Conservation (phyloP, 2,113 vertebrate species). For the Forbesichthys papilliferus region DNA sequence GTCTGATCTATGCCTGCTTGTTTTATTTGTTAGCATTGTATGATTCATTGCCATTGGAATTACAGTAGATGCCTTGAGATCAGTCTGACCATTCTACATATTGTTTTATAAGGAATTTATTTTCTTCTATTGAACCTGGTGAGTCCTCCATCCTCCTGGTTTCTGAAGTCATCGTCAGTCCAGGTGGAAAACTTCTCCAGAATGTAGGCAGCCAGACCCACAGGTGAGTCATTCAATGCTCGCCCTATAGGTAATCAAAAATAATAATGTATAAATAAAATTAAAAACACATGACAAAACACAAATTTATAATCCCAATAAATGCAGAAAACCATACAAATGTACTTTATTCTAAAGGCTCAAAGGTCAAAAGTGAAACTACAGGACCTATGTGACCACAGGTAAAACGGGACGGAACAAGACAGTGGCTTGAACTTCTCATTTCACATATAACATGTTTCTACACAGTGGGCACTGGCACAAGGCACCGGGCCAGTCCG, state of each 20-base stretch:
- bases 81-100: background rate
- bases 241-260: constrained; percentile 68
- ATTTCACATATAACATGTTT: no score
- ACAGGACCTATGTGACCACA: no score
- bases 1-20: no score
- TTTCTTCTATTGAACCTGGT: constrained; percentile 56
- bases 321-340: background rate
- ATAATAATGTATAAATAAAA: background rate
- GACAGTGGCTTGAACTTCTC: no score
- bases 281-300: background rate
- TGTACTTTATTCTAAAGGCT: no score
- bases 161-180: constrained; percentile 77
- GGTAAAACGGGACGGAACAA: no score
- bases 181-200: constrained; percentile 91
- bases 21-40: no score
- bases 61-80: background rate
- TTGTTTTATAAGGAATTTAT: background rate
- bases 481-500: background rate
- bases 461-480: no score
- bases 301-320: background rate
- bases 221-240: constrained; percentile 85
- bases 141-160: constrained; percentile 80
- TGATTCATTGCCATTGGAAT: background rate
- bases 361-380: no score
- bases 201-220: constrained; percentile 87